Evolutionary conservation across 2,888 invertebrate genomes (phyloP).

Genomic region (Rotaria magnacalcarata): DNA sequence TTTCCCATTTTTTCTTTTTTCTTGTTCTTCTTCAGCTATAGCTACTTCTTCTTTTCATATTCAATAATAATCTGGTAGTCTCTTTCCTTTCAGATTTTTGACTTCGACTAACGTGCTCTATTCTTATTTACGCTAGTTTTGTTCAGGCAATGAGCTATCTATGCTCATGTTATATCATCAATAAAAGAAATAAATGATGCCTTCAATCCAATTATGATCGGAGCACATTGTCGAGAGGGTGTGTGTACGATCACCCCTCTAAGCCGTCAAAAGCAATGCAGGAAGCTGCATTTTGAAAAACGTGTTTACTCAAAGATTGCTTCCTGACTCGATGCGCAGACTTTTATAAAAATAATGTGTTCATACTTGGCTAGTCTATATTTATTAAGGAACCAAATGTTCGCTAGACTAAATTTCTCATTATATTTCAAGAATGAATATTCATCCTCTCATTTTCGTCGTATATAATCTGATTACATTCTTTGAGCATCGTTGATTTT

Average conservation of each 20-base stretch:
- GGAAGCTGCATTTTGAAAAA: constrained; percentile 16
- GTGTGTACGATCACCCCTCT: background rate
- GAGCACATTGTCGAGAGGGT: background rate
- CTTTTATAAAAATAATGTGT: background rate
- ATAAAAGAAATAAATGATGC: constrained; percentile 11
- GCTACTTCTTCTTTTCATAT: background rate
- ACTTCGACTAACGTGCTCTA: background rate
- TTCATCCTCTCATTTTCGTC: constrained; percentile 2
- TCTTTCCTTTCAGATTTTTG: background rate
- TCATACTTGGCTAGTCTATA: background rate
- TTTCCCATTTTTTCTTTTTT: background rate
- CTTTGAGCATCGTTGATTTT: constrained; percentile 22
- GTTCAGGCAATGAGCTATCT: background rate
- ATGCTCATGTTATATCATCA: background rate
- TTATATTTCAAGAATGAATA: background rate
- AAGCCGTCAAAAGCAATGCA: background rate
- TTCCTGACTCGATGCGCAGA: background rate
- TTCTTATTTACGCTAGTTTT: background rate
- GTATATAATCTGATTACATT: constrained; percentile 1
- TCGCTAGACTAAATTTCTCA: background rate
- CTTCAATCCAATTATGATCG: background rate
- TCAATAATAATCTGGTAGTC: constrained; percentile 15
- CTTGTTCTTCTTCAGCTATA: background rate
- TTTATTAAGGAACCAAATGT: background rate
- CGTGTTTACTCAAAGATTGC: background rate